phyloP scores from a whole-genome alignment of 2,888 invertebrate species.

The Shargacucullia verbasci region DNA sequence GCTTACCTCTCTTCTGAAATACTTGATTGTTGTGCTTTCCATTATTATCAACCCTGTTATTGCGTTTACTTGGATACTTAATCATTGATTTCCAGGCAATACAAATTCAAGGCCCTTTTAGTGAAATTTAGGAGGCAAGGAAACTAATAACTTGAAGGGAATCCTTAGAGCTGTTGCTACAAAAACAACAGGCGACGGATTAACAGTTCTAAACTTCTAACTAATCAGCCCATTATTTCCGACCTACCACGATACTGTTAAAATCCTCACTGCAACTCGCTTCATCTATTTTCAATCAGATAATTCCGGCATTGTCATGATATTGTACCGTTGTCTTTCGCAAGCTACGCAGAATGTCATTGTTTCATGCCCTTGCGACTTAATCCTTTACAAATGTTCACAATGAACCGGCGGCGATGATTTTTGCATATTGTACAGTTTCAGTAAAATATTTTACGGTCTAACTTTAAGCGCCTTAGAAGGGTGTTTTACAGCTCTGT shows the following conservation, averaged over 20 bases:
- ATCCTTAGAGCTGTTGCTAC: too few species aligned
- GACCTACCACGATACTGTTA: slow-evolving; percentile 17
- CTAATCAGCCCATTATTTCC: neutral
- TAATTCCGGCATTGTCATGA: slow-evolving; percentile 19
- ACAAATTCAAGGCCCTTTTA: too few species aligned
- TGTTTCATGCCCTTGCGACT: slow-evolving; percentile 51
- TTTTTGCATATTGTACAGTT: slow-evolving; percentile 66
- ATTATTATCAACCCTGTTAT: too few species aligned
- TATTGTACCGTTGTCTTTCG: slow-evolving; percentile 53
- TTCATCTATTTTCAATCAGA: slow-evolving; percentile 12
- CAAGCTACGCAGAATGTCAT: slow-evolving; percentile 58
- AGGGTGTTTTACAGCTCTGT: slow-evolving; percentile 2
- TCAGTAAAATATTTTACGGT: slow-evolving; percentile 38
- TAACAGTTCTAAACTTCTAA: neutral
- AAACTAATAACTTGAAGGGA: too few species aligned
- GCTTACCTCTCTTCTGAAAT: too few species aligned
- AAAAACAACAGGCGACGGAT: neutral
- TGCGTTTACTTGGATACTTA: too few species aligned
- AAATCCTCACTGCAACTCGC: slow-evolving; percentile 4
- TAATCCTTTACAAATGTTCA: slow-evolving; percentile 65
- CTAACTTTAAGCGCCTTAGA: slow-evolving; percentile 11
- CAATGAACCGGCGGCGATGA: slow-evolving; percentile 41
- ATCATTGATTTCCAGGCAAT: too few species aligned
- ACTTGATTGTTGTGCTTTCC: too few species aligned
- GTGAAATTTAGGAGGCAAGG: too few species aligned